A percentile compares a stretch with the other conserved stretches of the same genome.
These are phyloP conservation scores for Agrypnia vestita DNA, from an alignment of 1,140 invertebrate species.

Conservation along the genomic window DNA sequence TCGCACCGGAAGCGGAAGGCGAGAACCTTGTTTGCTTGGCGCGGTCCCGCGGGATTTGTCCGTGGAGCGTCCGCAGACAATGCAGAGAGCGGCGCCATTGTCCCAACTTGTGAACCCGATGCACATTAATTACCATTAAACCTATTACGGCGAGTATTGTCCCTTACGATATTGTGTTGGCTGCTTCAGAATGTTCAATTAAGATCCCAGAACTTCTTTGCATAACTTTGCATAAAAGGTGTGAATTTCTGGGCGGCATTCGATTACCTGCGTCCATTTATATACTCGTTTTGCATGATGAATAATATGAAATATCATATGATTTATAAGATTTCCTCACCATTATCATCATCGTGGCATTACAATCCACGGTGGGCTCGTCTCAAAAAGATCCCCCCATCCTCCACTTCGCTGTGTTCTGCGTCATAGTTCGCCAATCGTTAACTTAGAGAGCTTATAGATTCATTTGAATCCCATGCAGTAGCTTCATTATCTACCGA, in stretches of 20 bases:
- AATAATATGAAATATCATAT: too few relatives aligned
- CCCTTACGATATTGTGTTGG: background rate
- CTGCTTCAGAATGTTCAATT: conserved; percentile 2
- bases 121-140: conserved; percentile 6
- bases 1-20: background rate
- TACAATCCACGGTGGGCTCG: too few relatives aligned
- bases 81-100: background rate
- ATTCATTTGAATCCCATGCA: too few relatives aligned
- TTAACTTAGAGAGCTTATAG: too few relatives aligned
- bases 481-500: too few relatives aligned
- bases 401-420: too few relatives aligned
- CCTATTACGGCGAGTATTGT: background rate
- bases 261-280: too few relatives aligned
- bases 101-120: background rate
- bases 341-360: too few relatives aligned
- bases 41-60: background rate
- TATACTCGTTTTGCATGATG: too few relatives aligned
- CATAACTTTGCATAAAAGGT: conserved; percentile 5
- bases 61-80: background rate
- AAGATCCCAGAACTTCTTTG: background rate
- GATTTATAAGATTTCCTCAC: too few relatives aligned
- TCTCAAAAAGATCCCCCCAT: too few relatives aligned
- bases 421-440: too few relatives aligned
- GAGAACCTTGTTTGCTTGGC: background rate
- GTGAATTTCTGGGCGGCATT: background rate